Conservation (phyloP, 2,888 invertebrate species). For the Melanargia galathea region DNA sequence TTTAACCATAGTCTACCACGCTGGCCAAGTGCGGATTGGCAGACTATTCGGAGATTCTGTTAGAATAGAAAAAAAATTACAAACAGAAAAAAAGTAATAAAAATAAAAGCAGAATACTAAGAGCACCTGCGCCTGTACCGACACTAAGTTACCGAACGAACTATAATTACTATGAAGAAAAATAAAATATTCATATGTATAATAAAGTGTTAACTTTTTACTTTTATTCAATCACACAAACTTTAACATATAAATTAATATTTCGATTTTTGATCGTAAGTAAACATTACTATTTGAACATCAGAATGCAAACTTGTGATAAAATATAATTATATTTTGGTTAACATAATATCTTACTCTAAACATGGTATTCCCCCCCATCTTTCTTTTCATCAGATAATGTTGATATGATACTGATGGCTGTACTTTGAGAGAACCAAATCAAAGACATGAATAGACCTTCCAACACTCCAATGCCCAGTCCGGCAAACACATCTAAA, state of each 20-base stretch:
- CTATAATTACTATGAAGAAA: too few relatives aligned
- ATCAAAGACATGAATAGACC: conserved; percentile 84
- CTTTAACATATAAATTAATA: background rate
- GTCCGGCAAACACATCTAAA: conserved; percentile 91
- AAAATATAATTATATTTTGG: conserved; percentile 3
- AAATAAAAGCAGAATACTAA: too few relatives aligned
- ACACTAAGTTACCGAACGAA: too few relatives aligned
- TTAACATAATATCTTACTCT: conserved; percentile 27
- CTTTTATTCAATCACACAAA: conserved; percentile 3
- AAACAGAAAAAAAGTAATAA: too few relatives aligned
- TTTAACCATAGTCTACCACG: too few relatives aligned
- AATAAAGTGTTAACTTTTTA: background rate
- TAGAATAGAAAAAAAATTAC: too few relatives aligned
- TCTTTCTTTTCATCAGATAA: conserved; percentile 86
- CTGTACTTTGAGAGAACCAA: conserved; percentile 86
- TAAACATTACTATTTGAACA: conserved; percentile 6
- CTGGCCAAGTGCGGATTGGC: too few relatives aligned
- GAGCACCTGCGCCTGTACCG: too few relatives aligned
- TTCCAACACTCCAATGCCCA: conserved; percentile 87
- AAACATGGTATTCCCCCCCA: conserved; percentile 87
- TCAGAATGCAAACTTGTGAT: conserved; percentile 13
- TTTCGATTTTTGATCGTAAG: background rate
- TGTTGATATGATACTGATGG: conserved; percentile 82
- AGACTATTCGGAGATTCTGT: too few relatives aligned
- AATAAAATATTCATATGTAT: background rate